A percentile compares a stretch with the other conserved stretches of the same genome.
These are phyloP conservation scores for Drosophila tanythrix DNA, from an alignment of 2,888 invertebrate species.

Conservation along the genomic window DNA sequence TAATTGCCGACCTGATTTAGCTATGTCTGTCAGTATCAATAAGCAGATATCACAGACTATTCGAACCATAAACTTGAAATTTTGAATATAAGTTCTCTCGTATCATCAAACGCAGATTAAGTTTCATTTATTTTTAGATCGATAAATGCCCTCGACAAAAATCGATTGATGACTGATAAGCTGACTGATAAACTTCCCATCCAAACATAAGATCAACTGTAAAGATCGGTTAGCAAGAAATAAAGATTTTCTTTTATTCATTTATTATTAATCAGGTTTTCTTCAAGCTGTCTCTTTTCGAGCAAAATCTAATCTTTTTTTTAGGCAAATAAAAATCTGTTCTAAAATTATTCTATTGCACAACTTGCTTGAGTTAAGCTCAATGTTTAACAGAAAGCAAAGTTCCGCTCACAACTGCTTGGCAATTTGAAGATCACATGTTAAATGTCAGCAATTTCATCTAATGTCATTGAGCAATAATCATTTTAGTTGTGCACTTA, in stretches of 20 bases:
- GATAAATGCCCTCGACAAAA: too few relatives aligned
- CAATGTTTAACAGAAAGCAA: not conserved
- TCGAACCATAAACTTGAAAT: not conserved
- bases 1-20: not conserved
- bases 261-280: not conserved
- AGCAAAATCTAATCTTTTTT: not conserved
- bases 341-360: not conserved
- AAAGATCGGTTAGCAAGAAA: not conserved
- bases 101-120: too few relatives aligned
- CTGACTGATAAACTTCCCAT: too few relatives aligned
- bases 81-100: too few relatives aligned
- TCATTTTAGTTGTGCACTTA: conserved; percentile 20
- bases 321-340: not conserved
- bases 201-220: not conserved
- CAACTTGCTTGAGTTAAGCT: not conserved
- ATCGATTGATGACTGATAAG: too few relatives aligned
- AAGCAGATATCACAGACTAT: not conserved
- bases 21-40: not conserved
- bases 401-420: not conserved
- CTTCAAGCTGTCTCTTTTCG: not conserved
- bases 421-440: not conserved
- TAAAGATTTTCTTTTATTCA: not conserved
- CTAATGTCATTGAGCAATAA: conserved; percentile 34
- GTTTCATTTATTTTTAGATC: too few relatives aligned
- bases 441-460: conserved; percentile 20